Base-by-base conservation (phyloP, 1,140 invertebrate genomes). In the Drosophila athabasca region DNA sequence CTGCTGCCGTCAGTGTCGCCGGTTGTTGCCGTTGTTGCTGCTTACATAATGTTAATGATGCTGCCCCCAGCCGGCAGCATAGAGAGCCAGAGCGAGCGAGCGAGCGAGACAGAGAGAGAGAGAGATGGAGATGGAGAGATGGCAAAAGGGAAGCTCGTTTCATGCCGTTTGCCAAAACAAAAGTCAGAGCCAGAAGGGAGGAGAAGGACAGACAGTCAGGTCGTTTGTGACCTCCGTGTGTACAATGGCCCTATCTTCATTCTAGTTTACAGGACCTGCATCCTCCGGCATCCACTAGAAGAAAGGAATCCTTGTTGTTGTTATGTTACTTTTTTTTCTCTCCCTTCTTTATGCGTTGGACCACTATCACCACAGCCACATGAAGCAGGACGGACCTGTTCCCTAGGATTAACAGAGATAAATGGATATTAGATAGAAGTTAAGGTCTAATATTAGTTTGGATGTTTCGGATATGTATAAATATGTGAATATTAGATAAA, bases 11-110 rank as follows among this genome's bases (percentile, higher is more conserved):
- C 71, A 80, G 55, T 76, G 62, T 70, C 78, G 78, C 78, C 77
- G 79, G 78, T 78, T 87, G 65, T 72, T 67, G 59, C 62, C 44
- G 41, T 6, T 22, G 51, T 24, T 46, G 17, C 46, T 54, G 77
- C 81, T 81, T 81, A 85, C 78, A 87, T 85, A 85, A 85, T 85
- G 82, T 85, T 85, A 85, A 85, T 85, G 82, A 85, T 85, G 81
- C 82, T 74, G 81, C 82, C 62, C 67, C 71, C 11, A 45, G 67
- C 77, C 72, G 82, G 66, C 53, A 65, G 49, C 24, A 26, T 9
- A 22, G 2, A 26, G 3, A n/a, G 24, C 11, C 13, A 39, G 31
- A n/a, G 6, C 24, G 45, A 11, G 3, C 1, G 15, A 29, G 3
- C 6, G 29, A 15, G 17, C 24, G 50, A 31, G 31, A 35, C 3